Base-by-base conservation (phyloP, 2,113 vertebrate species). In the Rhea americana region DNA sequence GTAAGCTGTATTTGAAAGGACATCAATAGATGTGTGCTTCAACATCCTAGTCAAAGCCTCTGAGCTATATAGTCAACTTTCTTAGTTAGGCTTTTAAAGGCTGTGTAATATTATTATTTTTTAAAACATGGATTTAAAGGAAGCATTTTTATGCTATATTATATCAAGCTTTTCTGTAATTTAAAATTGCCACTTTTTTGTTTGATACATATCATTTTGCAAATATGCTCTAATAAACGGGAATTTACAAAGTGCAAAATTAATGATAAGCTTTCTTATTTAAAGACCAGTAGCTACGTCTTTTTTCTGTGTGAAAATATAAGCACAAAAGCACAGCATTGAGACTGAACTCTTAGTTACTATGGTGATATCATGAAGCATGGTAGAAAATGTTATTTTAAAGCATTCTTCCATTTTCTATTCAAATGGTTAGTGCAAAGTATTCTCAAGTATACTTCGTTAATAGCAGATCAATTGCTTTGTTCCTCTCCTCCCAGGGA, bases 381-480 rank as follows among this genome's bases (percentile, higher is more conserved):
- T 35, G 28, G 82, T 74, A 94, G 73, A 75, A 74, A 79, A 76
- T 75, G 37, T 70, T 92, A 95, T 88, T 79, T 91, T 73, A 94
- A 91, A 93, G 51, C 45, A 93, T 86, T 86, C 77, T 59, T 63
- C 75, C 24, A 76, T 93, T 96, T 93, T 48, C 91, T 59, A 92
- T 83, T 94, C 84, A 94, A 93, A 93, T 61, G 48, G n/a, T 58
- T 78, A 83, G 53, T 25, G 70, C 58, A 85, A 73, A 89, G 43
- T 73, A 90, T 91, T 87, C 95, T 68, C 47, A 37, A 81, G 68
- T 87, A 83, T 91, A 77, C 90, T 94, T 53, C 66, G 65, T 96
- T 95, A 94, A 96, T 90, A 94, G 82, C 68, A 94, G 92, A 96
- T 94, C 91, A 91, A 91, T 80, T 71, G 18, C 59, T 67, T 61